Base-by-base conservation (phyloP, 1,140 invertebrate genomes). In the Caenorhabditis remanei region DNA sequence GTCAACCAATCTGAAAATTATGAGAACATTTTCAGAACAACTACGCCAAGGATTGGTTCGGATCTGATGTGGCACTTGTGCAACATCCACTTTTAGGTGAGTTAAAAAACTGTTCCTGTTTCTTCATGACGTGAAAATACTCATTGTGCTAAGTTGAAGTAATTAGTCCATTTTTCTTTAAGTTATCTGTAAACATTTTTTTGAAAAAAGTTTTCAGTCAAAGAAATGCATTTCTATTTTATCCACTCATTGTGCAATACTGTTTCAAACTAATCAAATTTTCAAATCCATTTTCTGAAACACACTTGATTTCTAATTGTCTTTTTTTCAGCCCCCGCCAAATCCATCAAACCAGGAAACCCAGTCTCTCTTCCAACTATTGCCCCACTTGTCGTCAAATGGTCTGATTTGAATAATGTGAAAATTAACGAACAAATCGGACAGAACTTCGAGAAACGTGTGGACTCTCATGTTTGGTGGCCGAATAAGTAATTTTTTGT, bases 381-480 rank as follows among this genome's bases (percentile, higher is more conserved):
- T 50, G 83, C 67, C 41, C 89, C 89, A 21, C 71, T 87, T 19
- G 83, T 88, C 55, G 89, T 90, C 1, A 83, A 83, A 21, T 89
- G 88, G 88, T 88, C 67, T 13, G 79, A 90, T 56, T 84, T 90
- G 43, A 85, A 86, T 19, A 83, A 90, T 71, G 85, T 85, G 43
- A 83, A 83, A 21, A 50, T 90, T 0, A 90, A 90, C 50, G 83
- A 90, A 21, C 89, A 90, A 55, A 90, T 89, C 19, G 84, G 86
- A 21, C 88, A 85, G 86, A 90, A 90, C 50, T 90, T 90, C 43
- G 89, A 90, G 50, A 90, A 90, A 46, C 21, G 89, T 48, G 84
- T 90, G 32, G 89, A 90, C 61, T 71, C 53, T 3, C 90, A 90
- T 79, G 88, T 90, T 13, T 90, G 89, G 89, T 90, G 89, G 89